Base-by-base conservation (phyloP, 2,888 invertebrate species). In the Dryomyza anilis region DNA sequence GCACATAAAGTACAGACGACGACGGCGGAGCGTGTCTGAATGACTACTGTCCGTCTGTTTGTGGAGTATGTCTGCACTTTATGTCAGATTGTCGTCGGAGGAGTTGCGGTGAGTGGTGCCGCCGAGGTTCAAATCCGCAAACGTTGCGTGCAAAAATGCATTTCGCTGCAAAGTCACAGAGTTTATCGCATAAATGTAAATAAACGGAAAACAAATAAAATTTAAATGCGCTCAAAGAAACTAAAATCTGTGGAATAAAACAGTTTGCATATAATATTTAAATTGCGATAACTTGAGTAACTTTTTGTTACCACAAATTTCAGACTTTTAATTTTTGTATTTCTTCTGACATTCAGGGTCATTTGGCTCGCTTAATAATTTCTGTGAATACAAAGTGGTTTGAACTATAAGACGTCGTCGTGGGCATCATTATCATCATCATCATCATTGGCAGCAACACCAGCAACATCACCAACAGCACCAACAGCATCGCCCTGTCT, bases 91-190 rank as follows among this genome's bases (percentile, higher is more conserved):
- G 70, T 69, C 48, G 62, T 45, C 45, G 50, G 25, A 16, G 16
- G 56, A 30, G 16, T 30, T 14, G 33, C 16, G 29, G 29, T 33
- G 39, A 39, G 64, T 43, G 39, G 59, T 36, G 59, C 61, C 64
- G 63, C 69, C 63, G 69, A 64, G 66, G 71, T 66, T 68, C 67
- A 68, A 61, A 23, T 21, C 48, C 29, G 43, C 19, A 14, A 53
- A 61, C n/a, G 71, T 77, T 75, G 77, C 77, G 77, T 77, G 77
- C 77, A 77, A 73, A 76, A 71, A 77, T 78, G 78, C 77, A 78
- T 73, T 76, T 75, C 30, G n/a, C n/a, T n/a, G n/a, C n/a, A n/a
- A n/a, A n/a, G 48, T 39, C 27, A 27, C 14, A 39, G 16, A 52
- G 59, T 48, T 60, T 60, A 60, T 60, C 53, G 61, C 19, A 27